Conservation (phyloP, 2,888 invertebrate genomes). For the Eurytoma adleriae region DNA sequence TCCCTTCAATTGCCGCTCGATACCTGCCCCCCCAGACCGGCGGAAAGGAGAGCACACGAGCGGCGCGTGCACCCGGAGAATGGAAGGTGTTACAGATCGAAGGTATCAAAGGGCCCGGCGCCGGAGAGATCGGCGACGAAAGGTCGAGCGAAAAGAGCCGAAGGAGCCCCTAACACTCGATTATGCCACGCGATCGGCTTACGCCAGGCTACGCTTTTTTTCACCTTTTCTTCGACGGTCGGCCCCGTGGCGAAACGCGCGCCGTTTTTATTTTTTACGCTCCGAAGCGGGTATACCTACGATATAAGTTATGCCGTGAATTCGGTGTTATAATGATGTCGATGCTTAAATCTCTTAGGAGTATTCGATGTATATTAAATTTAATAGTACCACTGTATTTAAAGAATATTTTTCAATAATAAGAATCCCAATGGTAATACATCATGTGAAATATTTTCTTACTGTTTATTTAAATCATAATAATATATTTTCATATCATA, state of each 20-base stretch:
- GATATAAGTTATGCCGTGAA: too few relatives aligned
- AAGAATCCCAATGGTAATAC: too few relatives aligned
- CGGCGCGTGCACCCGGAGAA: slow-evolving; percentile 58
- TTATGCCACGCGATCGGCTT: slow-evolving; percentile 64
- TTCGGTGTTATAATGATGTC: too few relatives aligned
- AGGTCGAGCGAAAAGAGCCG: slow-evolving; percentile 45
- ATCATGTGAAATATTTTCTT: too few relatives aligned
- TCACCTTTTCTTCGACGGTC: slow-evolving; percentile 31
- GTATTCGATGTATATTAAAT: too few relatives aligned
- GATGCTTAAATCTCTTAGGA: too few relatives aligned
- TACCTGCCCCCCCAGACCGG: slow-evolving; percentile 64
- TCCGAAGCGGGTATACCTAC: too few relatives aligned
- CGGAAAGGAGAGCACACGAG: slow-evolving; percentile 46
- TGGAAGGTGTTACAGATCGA: slow-evolving; percentile 71
- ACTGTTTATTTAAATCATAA: too few relatives aligned
- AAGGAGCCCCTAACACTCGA: slow-evolving; percentile 58
- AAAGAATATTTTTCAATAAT: too few relatives aligned
- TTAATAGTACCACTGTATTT: too few relatives aligned
- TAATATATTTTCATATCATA: too few relatives aligned
- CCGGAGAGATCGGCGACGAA: slow-evolving; percentile 57
- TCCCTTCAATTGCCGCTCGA: slow-evolving; percentile 74
- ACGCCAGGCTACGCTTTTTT: slow-evolving; percentile 13
- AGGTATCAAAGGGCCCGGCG: slow-evolving; percentile 63
- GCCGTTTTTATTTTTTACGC: too few relatives aligned
- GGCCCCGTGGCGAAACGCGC: neutral